Evolutionary conservation across 2,888 invertebrate genomes (phyloP), one percentile per base, ranked within the genome.

Genomic region (Aricia artaxerxes): DNA sequence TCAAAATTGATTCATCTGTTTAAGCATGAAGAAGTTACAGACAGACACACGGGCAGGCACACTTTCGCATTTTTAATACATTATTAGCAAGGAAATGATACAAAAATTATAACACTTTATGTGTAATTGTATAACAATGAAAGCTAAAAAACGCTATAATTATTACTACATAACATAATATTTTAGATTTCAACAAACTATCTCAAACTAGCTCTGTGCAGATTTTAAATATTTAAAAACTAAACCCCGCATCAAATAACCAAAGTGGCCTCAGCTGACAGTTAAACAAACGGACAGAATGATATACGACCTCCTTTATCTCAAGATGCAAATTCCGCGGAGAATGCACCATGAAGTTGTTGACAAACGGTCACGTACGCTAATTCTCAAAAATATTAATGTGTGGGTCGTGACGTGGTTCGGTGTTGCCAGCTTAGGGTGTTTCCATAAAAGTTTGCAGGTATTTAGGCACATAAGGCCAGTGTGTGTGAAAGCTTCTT

Each of bases 381-480:
- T 91, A 91, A 91, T 92, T 91, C 89, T 85, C 87, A 85, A 87
- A 88, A 89, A 91, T 91, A 92, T 91, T 88, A 92, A 92, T 90
- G 90, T 89, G 88, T 88, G 88, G 87, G 88, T 86, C 90, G 87
- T 88, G 88, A 86, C 85, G 83, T 79, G 80, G 89, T 92, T 89
- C 69, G 38, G 35, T 69, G 69, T 38, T 69, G 38, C 69, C 69
- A 69, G 13, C 35, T 38, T 69, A 38, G 6, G 13, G 64, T 7
- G 7, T 31, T 49, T 31, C 3, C 9, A 31, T 11, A 64, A 64
- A n/a, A 24, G 61, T 57, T 57, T 11, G 13, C 13, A 13, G 13
- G 13, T 4, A 13, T 53, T 53, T 13, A 13, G 53, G 3, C 11
- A 11, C 7, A 7, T 11, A 11, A 2, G 2, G 9, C 13, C 13